Evolutionary conservation across 2,113 vertebrate genomes (phyloP).

Genomic region (Chionodraco myersi): DNA sequence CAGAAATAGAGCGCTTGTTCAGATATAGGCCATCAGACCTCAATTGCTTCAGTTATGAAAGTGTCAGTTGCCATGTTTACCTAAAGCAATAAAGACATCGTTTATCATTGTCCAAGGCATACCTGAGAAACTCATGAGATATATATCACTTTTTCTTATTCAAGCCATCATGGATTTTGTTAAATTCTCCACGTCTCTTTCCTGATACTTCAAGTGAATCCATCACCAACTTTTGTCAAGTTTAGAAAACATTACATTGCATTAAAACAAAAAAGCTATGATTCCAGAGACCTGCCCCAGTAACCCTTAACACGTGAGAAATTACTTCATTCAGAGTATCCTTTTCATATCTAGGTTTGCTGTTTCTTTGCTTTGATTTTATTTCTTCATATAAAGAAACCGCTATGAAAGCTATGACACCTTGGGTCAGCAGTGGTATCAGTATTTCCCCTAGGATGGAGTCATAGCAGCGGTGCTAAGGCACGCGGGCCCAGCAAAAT

Average conservation of each 20-base stretch:
- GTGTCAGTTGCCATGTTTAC: background rate
- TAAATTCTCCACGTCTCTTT: no score
- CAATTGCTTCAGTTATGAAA: background rate
- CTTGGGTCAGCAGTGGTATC: background rate
- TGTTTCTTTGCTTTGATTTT: background rate
- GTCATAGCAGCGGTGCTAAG: no score
- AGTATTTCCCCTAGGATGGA: no score
- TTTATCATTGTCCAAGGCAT: background rate
- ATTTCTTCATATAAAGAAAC: background rate
- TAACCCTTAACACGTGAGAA: background rate
- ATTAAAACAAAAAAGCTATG: background rate
- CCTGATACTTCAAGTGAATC: background rate
- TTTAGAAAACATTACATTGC: background rate
- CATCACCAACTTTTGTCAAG: background rate
- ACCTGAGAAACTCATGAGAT: background rate
- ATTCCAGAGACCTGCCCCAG: background rate
- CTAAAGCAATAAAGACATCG: background rate
- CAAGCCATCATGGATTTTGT: no score
- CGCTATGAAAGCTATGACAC: background rate
- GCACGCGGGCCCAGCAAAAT: no score
- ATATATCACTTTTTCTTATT: background rate
- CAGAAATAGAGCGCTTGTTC: background rate
- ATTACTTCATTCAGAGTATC: background rate
- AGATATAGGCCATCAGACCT: constrained; percentile 32
- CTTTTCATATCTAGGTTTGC: background rate